These are phyloP conservation scores for Bucco capensis DNA, from an alignment of 2,113 vertebrate genomes.

Conservation along the genomic window DNA sequence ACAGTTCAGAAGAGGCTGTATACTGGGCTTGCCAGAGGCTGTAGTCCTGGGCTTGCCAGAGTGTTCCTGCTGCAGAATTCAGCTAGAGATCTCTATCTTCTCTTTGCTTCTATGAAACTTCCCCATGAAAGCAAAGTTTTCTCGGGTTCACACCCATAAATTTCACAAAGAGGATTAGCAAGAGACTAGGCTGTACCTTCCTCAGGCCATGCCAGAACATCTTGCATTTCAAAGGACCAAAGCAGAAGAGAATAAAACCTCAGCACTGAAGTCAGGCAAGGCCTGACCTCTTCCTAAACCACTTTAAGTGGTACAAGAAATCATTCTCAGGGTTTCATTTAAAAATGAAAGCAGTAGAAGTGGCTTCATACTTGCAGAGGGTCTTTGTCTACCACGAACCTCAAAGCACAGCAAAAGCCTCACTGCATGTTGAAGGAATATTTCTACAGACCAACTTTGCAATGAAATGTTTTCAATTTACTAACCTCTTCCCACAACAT, in stretches of 20 bases:
- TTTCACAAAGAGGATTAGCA: not conserved
- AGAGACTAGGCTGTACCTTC: not conserved
- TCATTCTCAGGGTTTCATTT: not conserved
- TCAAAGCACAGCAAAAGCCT: not conserved
- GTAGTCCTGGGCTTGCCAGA: not conserved
- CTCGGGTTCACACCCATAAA: not conserved
- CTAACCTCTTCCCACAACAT: not conserved
- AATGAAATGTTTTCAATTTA: not conserved
- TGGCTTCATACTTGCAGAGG: not conserved
- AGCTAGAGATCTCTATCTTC: not conserved
- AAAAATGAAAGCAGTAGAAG: not conserved
- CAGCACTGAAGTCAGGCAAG: not conserved
- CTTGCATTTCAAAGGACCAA: not conserved
- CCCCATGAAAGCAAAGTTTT: not conserved
- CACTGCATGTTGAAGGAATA: not conserved
- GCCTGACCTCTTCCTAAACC: not conserved
- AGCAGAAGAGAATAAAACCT: not conserved
- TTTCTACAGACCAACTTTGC: not conserved
- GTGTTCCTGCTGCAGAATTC: not conserved
- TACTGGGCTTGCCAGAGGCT: too few species aligned
- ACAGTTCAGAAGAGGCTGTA: not conserved
- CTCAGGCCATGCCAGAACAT: not conserved
- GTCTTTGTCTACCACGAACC: not conserved
- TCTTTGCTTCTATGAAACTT: not conserved
- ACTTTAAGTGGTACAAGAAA: not conserved